Conservation (phyloP, 92 coral and sea anemone genomes). For the Epizoanthus fatuus region DNA sequence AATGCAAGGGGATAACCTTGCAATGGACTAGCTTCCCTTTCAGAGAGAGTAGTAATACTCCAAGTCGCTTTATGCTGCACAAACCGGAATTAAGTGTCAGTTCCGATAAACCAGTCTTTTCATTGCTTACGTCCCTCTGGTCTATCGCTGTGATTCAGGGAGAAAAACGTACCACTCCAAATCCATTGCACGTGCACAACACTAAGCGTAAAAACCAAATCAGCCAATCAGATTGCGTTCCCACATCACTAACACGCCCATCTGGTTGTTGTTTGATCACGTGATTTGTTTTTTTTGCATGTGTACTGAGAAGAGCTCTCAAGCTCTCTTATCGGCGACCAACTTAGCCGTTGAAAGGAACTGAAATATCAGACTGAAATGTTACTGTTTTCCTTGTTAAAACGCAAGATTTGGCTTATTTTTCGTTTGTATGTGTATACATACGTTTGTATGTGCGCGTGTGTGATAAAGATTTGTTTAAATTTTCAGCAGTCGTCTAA, state of each 20-base stretch:
- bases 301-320: background rate
- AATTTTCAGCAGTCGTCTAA: no score
- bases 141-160: slow-evolving; percentile 6
- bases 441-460: no score
- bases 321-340: background rate
- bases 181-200: background rate
- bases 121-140: background rate
- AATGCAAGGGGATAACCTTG: no score
- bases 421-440: no score
- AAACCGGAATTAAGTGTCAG: background rate
- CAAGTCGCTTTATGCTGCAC: background rate
- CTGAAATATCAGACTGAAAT: no score
- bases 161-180: slow-evolving; percentile 22
- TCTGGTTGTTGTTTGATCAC: background rate
- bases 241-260: background rate
- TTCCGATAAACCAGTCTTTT: background rate
- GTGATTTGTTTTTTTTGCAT: background rate
- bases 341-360: no score
- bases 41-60: background rate
- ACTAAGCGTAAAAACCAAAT: background rate
- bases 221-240: background rate
- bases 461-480: no score
- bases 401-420: no score
- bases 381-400: no score
- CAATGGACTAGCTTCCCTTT: no score